Conservation (phyloP, 2,797 vertebrate species). For the Rhinella marina region DNA sequence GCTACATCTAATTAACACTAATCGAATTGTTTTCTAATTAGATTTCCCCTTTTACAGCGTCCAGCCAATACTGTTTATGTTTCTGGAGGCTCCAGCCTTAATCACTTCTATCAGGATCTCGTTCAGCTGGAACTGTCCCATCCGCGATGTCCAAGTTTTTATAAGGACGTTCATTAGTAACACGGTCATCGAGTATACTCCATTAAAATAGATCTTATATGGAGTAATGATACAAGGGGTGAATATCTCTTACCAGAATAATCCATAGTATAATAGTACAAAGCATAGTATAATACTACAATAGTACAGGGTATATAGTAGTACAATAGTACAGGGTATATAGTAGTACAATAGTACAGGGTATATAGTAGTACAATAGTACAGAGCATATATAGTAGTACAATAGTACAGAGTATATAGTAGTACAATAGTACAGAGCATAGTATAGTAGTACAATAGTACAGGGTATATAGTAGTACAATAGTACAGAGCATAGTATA, state of each 20-base stretch:
- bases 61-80: background rate
- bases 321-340: background rate
- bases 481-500: background rate
- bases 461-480: background rate
- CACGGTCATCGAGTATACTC: background rate
- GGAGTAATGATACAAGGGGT: background rate
- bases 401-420: background rate
- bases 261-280: background rate
- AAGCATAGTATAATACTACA: no score
- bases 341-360: background rate
- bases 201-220: background rate
- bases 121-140: slow-evolving; percentile 9
- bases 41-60: background rate
- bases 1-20: background rate
- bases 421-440: background rate
- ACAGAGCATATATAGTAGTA: background rate
- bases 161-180: background rate
- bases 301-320: background rate
- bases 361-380: background rate
- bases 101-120: background rate
- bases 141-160: background rate
- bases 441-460: background rate
- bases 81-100: background rate
- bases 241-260: background rate
- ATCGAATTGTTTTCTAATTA: background rate